phyloP scores from a whole-genome alignment of 2,888 invertebrate species.

The Agrotis ipsilon region DNA sequence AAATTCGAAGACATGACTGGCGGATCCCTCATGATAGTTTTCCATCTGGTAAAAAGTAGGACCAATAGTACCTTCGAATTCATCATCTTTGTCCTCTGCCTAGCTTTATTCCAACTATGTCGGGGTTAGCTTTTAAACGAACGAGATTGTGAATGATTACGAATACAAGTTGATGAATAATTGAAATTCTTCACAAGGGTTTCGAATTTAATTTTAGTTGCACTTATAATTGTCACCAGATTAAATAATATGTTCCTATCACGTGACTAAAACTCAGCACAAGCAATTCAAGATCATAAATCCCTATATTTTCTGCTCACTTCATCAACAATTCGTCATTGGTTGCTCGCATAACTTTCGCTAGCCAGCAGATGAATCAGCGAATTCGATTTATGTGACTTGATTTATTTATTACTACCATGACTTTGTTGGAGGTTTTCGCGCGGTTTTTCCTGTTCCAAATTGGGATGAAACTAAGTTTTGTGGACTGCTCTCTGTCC shows the following conservation, averaged over 20 bases:
- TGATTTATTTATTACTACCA: conserved; percentile 69
- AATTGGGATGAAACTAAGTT: conserved; percentile 50
- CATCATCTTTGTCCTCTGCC: no score
- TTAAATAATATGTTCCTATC: not conserved
- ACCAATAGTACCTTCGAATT: no score
- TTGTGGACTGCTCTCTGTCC: conserved; percentile 35
- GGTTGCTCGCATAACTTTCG: conserved; percentile 78
- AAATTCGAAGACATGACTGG: no score
- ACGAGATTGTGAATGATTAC: no score
- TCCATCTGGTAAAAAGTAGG: no score
- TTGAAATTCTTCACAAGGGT: no score
- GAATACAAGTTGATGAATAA: no score
- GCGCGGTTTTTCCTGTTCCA: conserved; percentile 43
- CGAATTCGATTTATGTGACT: conserved; percentile 80
- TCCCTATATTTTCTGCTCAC: conserved; percentile 7
- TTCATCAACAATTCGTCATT: conserved; percentile 77
- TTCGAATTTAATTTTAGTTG: no score
- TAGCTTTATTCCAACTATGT: no score
- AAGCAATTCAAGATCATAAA: conserved; percentile 20
- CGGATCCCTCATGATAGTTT: no score
- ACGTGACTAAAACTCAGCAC: conserved; percentile 1
- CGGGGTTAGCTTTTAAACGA: no score
- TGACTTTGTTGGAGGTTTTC: conserved; percentile 45
- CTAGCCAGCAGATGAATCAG: conserved; percentile 77
- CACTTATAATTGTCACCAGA: no score